These are phyloP conservation scores for Iguana delicatissima DNA, from an alignment of 2,797 vertebrate genomes.

Conservation along the genomic window DNA sequence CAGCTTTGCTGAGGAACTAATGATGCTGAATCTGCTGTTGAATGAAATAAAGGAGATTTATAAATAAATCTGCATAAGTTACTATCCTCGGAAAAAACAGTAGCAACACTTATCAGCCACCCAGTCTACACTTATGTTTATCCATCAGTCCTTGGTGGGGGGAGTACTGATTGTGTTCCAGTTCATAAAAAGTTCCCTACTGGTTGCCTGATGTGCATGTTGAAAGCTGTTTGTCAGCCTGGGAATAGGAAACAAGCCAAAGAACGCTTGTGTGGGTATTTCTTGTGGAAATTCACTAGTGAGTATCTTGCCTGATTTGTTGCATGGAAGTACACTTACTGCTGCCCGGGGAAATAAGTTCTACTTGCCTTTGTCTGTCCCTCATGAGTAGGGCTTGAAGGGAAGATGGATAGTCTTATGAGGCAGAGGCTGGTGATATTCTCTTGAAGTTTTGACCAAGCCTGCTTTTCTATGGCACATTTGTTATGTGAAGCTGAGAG, in stretches of 20 bases:
- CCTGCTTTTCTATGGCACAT: background rate
- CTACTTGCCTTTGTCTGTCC: background rate
- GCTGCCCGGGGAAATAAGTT: background rate
- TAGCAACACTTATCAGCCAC: too few relatives aligned
- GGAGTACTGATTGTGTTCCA: background rate
- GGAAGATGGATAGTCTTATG: background rate
- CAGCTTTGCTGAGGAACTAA: background rate
- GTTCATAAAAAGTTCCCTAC: background rate
- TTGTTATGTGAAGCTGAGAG: background rate
- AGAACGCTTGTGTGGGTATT: background rate
- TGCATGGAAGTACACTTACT: background rate
- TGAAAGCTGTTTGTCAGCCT: background rate
- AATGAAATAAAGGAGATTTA: background rate
- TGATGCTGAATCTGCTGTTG: background rate
- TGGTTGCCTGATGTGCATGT: background rate
- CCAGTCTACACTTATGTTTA: background rate
- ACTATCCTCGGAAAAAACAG: background rate
- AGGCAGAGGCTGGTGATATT: background rate
- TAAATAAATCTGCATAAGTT: background rate
- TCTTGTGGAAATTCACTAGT: background rate
- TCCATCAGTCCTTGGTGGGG: background rate
- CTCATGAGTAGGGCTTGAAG: background rate
- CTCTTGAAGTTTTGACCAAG: background rate
- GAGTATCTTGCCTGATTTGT: background rate
- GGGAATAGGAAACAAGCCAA: background rate